Percentiles rank a stretch among this genome's conserved stretches.
These are phyloP conservation scores for Gymnothorax reevesii DNA, from an alignment of 2,797 vertebrate genomes.

Conservation along the genomic window DNA sequence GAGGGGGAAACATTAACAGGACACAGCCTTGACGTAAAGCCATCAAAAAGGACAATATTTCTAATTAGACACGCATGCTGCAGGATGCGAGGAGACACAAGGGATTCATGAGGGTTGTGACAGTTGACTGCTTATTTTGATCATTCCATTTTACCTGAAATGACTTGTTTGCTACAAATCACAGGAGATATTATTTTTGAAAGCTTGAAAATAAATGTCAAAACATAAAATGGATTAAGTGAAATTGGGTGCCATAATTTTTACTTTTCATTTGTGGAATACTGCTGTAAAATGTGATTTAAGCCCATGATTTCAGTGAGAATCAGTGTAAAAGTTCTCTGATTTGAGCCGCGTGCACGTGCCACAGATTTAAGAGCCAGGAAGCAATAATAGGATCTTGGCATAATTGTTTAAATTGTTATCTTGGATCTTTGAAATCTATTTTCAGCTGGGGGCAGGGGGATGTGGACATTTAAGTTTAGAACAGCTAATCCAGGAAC, in stretches of 20 bases:
- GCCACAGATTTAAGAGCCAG: neutral
- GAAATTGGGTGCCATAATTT: neutral
- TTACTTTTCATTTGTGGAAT: neutral
- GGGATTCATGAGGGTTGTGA: too few relatives aligned
- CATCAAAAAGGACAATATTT: too few relatives aligned
- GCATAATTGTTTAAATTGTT: neutral
- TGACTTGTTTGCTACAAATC: neutral
- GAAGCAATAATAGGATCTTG: neutral
- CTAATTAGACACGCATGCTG: too few relatives aligned
- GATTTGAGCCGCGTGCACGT: neutral
- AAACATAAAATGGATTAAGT: neutral
- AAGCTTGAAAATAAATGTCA: neutral
- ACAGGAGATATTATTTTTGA: neutral
- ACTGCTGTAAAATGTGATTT: neutral
- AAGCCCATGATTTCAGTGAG: neutral
- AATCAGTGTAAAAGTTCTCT: neutral
- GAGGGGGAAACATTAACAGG: too few relatives aligned
- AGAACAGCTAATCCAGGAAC: neutral
- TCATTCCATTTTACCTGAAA: neutral
- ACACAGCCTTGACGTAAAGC: too few relatives aligned
- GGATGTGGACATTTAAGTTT: neutral
- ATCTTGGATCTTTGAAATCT: neutral
- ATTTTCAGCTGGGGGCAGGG: neutral
- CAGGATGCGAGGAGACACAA: too few relatives aligned
- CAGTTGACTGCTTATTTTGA: neutral